Evolutionary conservation across 2,888 invertebrate genomes (phyloP).

Genomic region (Oscheius myriophilus): DNA sequence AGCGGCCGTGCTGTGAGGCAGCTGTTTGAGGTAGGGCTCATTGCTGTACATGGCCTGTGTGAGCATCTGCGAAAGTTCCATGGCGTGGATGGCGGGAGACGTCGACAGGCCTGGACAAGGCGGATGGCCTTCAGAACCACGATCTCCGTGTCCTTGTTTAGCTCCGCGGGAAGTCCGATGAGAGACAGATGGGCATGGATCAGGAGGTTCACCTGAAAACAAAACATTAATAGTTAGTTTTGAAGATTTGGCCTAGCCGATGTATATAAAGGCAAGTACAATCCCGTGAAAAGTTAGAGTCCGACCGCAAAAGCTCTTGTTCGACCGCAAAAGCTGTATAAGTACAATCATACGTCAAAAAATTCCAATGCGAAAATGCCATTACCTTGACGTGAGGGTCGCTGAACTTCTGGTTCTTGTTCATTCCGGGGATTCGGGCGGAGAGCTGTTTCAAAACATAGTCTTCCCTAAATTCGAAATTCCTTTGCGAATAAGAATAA

Average conservation of each 20-base stretch:
- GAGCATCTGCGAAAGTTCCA: constrained; percentile 99
- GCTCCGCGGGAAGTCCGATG: constrained; percentile 90
- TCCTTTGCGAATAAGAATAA: constrained; percentile 5
- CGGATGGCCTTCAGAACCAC: constrained; percentile 79
- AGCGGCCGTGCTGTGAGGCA: constrained; percentile 91
- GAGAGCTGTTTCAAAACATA: constrained; percentile 79
- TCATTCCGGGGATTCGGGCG: constrained; percentile 78
- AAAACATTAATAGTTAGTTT: too few relatives aligned
- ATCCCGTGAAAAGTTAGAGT: too few relatives aligned
- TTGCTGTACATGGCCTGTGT: constrained; percentile 99
- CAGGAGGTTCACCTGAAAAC: constrained; percentile 80
- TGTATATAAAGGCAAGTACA: too few relatives aligned
- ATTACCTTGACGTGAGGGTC: constrained; percentile 93
- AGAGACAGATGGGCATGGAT: constrained; percentile 95
- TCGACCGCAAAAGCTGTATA: too few relatives aligned
- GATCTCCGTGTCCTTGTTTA: constrained; percentile 91
- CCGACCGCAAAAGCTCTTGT: too few relatives aligned
- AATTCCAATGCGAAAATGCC: too few relatives aligned
- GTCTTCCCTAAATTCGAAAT: constrained; percentile 86
- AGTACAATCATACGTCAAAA: too few relatives aligned
- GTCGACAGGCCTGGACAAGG: constrained; percentile 81
- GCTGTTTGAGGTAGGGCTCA: constrained; percentile 93
- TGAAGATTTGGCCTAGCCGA: too few relatives aligned
- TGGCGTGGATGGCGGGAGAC: constrained; percentile 97
- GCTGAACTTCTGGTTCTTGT: constrained; percentile 84